phyloP scores from a whole-genome alignment of 2,888 invertebrate species.

The Trissonchulus sp. region DNA sequence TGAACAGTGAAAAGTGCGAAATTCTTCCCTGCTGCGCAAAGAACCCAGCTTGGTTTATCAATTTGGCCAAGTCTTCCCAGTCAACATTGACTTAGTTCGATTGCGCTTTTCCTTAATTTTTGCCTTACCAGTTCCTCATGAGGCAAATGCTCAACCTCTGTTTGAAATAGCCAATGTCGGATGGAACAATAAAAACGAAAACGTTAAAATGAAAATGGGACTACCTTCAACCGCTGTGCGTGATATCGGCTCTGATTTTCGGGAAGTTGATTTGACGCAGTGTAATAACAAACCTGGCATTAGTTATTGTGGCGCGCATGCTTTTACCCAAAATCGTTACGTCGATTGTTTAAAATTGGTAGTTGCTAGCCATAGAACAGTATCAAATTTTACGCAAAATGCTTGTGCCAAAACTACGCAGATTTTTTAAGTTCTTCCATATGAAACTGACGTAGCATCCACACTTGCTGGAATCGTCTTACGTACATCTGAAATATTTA shows the following conservation, averaged over 20 bases:
- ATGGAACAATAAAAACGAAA: background rate
- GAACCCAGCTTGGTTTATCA: too few species aligned
- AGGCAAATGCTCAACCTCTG: background rate
- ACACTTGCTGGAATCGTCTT: background rate
- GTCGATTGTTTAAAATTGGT: background rate
- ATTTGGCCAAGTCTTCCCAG: conserved; percentile 8
- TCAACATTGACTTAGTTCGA: background rate
- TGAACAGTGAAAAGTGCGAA: too few species aligned
- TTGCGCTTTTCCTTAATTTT: background rate
- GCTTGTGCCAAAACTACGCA: too few species aligned
- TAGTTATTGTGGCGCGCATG: background rate
- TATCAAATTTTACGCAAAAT: too few species aligned
- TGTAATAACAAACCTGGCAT: background rate
- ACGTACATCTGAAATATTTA: background rate
- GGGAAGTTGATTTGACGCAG: background rate
- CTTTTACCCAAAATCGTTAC: background rate
- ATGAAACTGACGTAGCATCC: too few species aligned
- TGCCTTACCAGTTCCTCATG: background rate
- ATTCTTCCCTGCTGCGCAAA: too few species aligned
- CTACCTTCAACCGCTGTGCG: background rate
- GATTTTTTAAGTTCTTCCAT: too few species aligned
- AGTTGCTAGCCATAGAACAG: background rate
- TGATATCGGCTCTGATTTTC: background rate
- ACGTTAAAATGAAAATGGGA: background rate
- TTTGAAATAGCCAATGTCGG: conserved; percentile 1